Evolutionary conservation across 2,797 vertebrate species (phyloP), one percentile per base, ranked within the genome.

Genomic region (Huso huso): DNA sequence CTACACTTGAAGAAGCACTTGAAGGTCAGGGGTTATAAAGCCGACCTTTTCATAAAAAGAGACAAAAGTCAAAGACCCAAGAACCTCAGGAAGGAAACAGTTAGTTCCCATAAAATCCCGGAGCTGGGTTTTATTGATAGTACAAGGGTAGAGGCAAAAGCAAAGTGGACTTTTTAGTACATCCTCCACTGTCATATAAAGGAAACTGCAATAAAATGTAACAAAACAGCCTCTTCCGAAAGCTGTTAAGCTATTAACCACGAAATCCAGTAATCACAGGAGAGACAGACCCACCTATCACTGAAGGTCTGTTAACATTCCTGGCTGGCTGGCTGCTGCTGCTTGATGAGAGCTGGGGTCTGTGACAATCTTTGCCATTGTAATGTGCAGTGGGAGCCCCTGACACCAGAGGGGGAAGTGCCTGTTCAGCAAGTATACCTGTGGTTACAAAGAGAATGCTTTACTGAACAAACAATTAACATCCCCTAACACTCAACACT

Each of bases 281-380:
- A 49, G 51, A 7, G 55, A 10, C 10, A 8, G 12, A 10, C 8
- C 64, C 83, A 89, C 87, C 88, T 78, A 86, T 74, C 0, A 85
- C 79, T 0, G 82, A 79, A 64, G 87, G 85, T 71, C 83, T 85
- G 0, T 82, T 51, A 2, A 50, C 53, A 61, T 18, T 74, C 67
- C 76, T 52, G n/a, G 73, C 49, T 5, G 76, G 66, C 6, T 74
- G 61, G 68, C 67, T 83, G 49, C 53, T 65, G 71, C 18, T 84
- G 77, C 83, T 87, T 55, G 63, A 62, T 70, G 81, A 0, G 4
- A 79, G 85, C 49, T 84, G 86, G 9, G 62, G 69, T 69, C 83
- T 81, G 13, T 82, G 81, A 1, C 81, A 87, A 23, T 88, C 87
- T 67, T 76, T 86, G 76, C 82, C 86, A 0, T 88, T 88, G 72